Base-by-base conservation (phyloP, 2,113 vertebrate genomes). In the Oreochromis aureus region DNA sequence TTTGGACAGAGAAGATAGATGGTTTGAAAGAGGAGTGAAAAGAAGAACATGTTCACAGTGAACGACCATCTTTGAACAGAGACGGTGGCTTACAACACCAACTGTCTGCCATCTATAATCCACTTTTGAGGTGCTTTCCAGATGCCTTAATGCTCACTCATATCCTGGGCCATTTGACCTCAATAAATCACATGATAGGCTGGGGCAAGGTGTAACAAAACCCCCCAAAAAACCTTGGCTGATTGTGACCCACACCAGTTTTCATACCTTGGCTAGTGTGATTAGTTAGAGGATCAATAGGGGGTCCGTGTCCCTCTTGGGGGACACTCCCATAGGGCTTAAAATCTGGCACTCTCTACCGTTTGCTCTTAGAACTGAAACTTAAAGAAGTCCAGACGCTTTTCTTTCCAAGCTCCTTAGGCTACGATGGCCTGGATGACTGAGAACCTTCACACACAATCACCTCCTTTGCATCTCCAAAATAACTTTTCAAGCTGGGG, bases 381-480 rank as follows among this genome's bases (percentile, higher is more conserved):
- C 27, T 32, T 59, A 18, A 59, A 59, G 27, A 59, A 59, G 27
- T 10, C 15, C 27, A 32, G 58, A 59, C 0, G 1, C 27, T 32
- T 59, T 59, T 59, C 58, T 59, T 59, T 32, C 58, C 58, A 6
- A 59, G 8, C 58, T 59, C 56, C 27, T 59, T 32, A 32, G 58
- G 15, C 58, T 10, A 0, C 5, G 1, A 32, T 59, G 27, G 0
- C 58, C 15, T 32, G 58, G 15, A 10, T 4, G 15, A 59, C 7
- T 59, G 56, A 7, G 15, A 59, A 3, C 7, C 27, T 32, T 59
- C 7, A 59, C 56, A 59, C 5, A 48, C 46, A 48, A 18, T 19
- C 16, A 8, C 0, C 36, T 24, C 63, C n/a, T 1, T 2, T 0
- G 12, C n/a, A 8, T 69, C 36, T 8, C 36, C 11, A 1, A 69